Percentiles rank a stretch among this genome's conserved stretches.
Evolutionary conservation across 2,113 vertebrate genomes (phyloP).

Genomic region (Gnathochromis pfefferi): DNA sequence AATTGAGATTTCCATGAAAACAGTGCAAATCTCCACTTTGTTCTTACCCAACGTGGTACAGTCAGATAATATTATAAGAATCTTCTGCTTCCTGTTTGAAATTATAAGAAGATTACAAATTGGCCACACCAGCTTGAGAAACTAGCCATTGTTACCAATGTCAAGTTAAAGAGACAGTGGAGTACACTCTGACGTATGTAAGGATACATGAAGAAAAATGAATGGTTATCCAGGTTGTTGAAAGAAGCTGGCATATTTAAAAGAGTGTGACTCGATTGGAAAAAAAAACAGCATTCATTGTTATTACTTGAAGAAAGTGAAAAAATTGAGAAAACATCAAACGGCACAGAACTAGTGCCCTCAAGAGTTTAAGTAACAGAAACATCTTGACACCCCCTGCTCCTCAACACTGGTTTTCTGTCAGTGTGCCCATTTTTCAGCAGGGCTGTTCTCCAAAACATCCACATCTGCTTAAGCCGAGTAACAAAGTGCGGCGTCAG

Average conservation of each 20-base stretch:
- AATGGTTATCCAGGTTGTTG: background rate
- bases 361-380: background rate
- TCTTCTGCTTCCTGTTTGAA: background rate
- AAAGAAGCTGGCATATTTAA: background rate
- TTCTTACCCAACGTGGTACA: background rate
- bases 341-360: background rate
- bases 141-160: background rate
- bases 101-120: background rate
- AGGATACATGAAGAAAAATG: background rate
- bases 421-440: background rate
- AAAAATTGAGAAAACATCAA: background rate
- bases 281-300: background rate
- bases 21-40: background rate
- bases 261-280: background rate
- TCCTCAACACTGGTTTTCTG: background rate
- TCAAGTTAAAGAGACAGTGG: background rate
- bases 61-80: background rate
- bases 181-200: background rate
- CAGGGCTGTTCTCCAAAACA: background rate
- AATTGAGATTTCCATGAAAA: background rate
- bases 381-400: background rate
- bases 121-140: background rate
- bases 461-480: background rate
- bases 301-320: background rate
- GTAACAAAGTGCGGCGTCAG: background rate